Conservation (phyloP, 1,140 invertebrate genomes). For the Hyposmocoma kahamanoa region DNA sequence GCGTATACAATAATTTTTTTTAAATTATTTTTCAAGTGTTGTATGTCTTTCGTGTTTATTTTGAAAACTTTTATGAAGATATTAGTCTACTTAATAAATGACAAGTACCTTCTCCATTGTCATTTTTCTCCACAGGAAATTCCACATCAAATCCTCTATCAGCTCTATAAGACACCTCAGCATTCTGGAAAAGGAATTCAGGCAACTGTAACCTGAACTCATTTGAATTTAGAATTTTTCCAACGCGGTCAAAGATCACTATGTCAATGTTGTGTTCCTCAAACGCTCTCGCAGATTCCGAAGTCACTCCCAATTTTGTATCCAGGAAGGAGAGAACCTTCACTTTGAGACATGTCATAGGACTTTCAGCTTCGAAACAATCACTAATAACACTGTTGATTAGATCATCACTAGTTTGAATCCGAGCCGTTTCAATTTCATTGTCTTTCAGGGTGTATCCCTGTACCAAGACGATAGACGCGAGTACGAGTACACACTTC, state of each 20-base stretch:
- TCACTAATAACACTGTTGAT: conserved; percentile 81
- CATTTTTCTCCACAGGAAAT: conserved; percentile 68
- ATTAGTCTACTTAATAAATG: not conserved
- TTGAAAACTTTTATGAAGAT: not conserved
- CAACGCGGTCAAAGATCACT: conserved; percentile 81
- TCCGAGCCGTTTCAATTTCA: conserved; percentile 73
- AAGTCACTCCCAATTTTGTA: conserved; percentile 77
- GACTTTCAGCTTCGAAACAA: conserved; percentile 78
- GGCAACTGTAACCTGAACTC: conserved; percentile 82
- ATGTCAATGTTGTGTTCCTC: conserved; percentile 80
- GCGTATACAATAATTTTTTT: too few relatives aligned
- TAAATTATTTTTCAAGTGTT: too few relatives aligned
- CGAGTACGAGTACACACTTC: conserved; percentile 59
- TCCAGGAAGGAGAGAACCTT: conserved; percentile 84
- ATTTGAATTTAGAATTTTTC: conserved; percentile 80
- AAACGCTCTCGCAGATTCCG: conserved; percentile 74
- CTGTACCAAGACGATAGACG: conserved; percentile 63
- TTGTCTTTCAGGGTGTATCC: conserved; percentile 72
- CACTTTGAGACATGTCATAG: conserved; percentile 81
- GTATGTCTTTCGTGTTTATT: not conserved
- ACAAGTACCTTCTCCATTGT: conserved; percentile 61
- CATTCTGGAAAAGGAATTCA: conserved; percentile 80
- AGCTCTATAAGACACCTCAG: conserved; percentile 79
- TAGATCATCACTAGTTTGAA: conserved; percentile 78
- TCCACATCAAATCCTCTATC: conserved; percentile 79